Evolutionary conservation across 1,140 invertebrate species (phyloP).

Genomic region (Forficula auricularia): DNA sequence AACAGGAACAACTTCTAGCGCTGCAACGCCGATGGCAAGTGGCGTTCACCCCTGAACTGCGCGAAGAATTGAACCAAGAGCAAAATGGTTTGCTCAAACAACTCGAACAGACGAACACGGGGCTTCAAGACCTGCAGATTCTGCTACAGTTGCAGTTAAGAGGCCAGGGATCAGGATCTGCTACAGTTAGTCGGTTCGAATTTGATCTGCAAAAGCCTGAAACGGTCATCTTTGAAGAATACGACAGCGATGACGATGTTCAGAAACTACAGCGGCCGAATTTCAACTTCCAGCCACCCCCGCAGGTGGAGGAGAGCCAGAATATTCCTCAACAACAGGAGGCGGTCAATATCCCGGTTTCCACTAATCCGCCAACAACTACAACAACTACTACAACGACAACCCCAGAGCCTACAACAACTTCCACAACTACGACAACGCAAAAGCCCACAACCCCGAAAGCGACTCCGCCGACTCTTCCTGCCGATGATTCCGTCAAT

Average conservation of each 20-base stretch:
- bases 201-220: conserved; percentile 1
- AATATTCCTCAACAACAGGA: not conserved
- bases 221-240: conserved; percentile 1
- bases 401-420: not conserved
- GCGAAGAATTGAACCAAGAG: conserved; percentile 4
- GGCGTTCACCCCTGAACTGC: conserved; percentile 3
- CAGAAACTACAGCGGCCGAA: conserved; percentile 3
- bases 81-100: conserved; percentile 3
- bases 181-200: conserved; percentile 4
- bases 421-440: not conserved
- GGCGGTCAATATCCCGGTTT: too few relatives aligned
- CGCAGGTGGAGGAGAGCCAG: conserved; percentile 1
- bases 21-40: conserved; percentile 14
- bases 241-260: not conserved
- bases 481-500: not conserved
- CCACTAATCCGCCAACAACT: not conserved
- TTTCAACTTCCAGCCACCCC: not conserved
- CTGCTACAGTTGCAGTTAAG: conserved; percentile 14
- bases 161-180: conserved; percentile 13
- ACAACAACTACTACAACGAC: not conserved
- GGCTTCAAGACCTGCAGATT: conserved; percentile 17
- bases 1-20: conserved; percentile 16
- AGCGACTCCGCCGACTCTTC: not conserved
- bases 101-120: conserved; percentile 14
- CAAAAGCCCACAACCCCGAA: not conserved